Evolutionary conservation across 1,140 invertebrate genomes (phyloP).

Genomic region (Dendroctonus ponderosae): DNA sequence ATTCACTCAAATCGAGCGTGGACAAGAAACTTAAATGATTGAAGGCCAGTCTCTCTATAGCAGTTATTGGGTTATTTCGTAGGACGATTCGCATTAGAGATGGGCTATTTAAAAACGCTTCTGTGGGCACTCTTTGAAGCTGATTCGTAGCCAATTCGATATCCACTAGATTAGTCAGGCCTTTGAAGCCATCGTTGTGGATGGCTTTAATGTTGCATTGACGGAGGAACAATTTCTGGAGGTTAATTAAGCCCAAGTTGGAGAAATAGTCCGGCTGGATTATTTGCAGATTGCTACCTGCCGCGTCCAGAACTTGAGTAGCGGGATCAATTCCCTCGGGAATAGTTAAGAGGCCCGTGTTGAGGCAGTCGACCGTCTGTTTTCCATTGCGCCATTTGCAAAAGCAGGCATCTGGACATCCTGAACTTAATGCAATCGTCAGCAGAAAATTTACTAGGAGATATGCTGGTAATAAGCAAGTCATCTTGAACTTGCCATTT

Average conservation of each 20-base stretch:
- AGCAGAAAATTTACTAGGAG: constrained; percentile 7
- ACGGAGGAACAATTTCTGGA: constrained; percentile 80
- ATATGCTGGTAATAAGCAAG: background rate
- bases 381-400: constrained; percentile 92
- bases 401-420: constrained; percentile 71
- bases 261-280: constrained; percentile 74
- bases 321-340: constrained; percentile 79
- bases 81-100: constrained; percentile 77
- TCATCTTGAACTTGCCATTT: constrained; percentile 7
- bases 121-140: constrained; percentile 70
- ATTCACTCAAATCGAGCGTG: constrained; percentile 77
- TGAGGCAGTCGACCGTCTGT: constrained; percentile 80
- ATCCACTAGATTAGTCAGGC: constrained; percentile 83
- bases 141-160: constrained; percentile 81
- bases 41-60: constrained; percentile 69
- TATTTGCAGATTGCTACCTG: constrained; percentile 74
- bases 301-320: constrained; percentile 83
- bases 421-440: background rate
- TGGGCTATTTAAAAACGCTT: constrained; percentile 71
- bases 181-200: constrained; percentile 73
- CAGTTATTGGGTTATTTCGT: constrained; percentile 74
- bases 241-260: constrained; percentile 73
- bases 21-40: constrained; percentile 69
- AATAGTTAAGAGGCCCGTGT: constrained; percentile 66
- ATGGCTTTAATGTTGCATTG: constrained; percentile 73